phyloP scores from a whole-genome alignment of 1,140 invertebrate species.

The Papilio aristodemus region DNA sequence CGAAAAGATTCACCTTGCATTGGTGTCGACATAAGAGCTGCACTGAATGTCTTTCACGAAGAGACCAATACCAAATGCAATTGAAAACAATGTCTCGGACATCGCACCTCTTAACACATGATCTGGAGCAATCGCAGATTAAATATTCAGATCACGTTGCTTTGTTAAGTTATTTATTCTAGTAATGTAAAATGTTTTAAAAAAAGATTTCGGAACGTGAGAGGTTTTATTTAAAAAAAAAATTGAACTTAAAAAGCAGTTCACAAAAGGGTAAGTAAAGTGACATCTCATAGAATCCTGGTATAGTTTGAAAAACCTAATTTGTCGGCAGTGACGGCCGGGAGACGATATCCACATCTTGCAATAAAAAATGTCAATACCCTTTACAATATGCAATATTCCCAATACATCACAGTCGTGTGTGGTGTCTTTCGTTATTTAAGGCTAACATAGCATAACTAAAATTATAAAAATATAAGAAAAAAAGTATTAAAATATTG shows the following conservation, averaged over 20 bases:
- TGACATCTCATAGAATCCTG: background rate
- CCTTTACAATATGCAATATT: no score
- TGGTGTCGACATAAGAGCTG: slow-evolving; percentile 63
- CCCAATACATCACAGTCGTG: no score
- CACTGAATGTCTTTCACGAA: slow-evolving; percentile 34
- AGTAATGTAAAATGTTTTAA: background rate
- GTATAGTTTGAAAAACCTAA: no score
- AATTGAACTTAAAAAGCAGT: background rate
- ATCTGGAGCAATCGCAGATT: background rate
- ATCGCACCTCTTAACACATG: background rate
- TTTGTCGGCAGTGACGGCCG: no score
- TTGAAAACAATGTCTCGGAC: background rate
- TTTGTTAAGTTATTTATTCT: background rate
- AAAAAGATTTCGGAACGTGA: background rate
- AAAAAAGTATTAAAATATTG: no score
- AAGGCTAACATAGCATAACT: no score
- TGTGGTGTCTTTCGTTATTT: no score
- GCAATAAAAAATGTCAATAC: no score
- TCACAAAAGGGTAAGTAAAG: background rate
- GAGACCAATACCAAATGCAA: background rate
- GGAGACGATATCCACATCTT: no score
- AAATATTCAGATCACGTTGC: background rate
- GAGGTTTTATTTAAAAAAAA: background rate
- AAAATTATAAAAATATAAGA: no score
- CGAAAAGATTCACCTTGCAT: slow-evolving; percentile 73